Conservation (phyloP, 2,888 invertebrate species). For the Lordiphosa fenestrarum region DNA sequence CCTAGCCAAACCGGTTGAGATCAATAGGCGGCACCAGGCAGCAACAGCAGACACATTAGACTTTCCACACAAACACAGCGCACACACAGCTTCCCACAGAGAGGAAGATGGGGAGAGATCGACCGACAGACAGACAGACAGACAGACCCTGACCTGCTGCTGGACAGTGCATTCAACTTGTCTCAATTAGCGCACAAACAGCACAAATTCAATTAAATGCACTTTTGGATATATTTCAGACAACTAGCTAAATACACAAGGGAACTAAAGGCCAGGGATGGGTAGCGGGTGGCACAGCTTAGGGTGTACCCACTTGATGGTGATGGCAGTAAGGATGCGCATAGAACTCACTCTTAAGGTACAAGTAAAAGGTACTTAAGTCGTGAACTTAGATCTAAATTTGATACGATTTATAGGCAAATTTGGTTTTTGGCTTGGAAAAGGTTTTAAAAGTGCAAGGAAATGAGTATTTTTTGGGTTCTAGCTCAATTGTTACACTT, state of each 20-base stretch:
- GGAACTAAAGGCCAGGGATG: too few species aligned
- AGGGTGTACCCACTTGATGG: too few species aligned
- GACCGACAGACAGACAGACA: neutral
- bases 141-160: neutral
- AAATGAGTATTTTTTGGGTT: too few species aligned
- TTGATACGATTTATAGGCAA: too few species aligned
- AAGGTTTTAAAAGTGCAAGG: too few species aligned
- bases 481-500: too few species aligned
- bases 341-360: too few species aligned
- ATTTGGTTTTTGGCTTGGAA: too few species aligned
- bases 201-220: conserved; percentile 68
- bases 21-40: neutral
- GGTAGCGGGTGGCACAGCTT: too few species aligned
- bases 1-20: conserved; percentile 9
- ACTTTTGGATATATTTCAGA: conserved; percentile 17
- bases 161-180: conserved; percentile 7
- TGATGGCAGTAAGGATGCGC: too few species aligned
- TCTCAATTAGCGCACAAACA: conserved; percentile 1
- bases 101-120: neutral
- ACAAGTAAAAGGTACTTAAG: too few species aligned
- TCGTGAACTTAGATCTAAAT: too few species aligned
- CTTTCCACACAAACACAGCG: neutral
- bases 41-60: neutral
- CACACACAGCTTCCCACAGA: conserved; percentile 1
- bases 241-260: conserved; percentile 12